Evolutionary conservation across 2,888 invertebrate species (phyloP).

Genomic region (Stomorhina lunata): DNA sequence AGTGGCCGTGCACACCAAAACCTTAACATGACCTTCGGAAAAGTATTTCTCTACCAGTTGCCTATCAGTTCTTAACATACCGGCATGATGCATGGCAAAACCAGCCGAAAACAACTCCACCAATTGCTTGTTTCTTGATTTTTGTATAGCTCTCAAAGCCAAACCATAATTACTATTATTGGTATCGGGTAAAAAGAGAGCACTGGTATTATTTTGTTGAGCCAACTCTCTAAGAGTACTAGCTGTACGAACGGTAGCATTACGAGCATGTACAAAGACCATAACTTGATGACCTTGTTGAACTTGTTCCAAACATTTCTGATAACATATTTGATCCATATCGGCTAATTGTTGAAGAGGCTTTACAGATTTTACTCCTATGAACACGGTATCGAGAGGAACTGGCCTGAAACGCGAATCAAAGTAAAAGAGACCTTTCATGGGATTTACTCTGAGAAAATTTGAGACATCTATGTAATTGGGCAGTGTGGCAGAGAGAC

Average conservation of each 20-base stretch:
- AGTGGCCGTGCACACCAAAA: slow-evolving; percentile 97
- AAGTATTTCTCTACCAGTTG: slow-evolving; percentile 95
- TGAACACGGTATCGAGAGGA: slow-evolving; percentile 94
- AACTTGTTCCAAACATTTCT: slow-evolving; percentile 93
- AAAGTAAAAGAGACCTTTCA: slow-evolving; percentile 95
- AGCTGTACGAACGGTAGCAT: slow-evolving; percentile 95
- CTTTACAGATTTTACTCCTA: slow-evolving; percentile 88
- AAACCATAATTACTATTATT: slow-evolving; percentile 82
- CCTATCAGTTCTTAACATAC: slow-evolving; percentile 93
- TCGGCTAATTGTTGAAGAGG: slow-evolving; percentile 84
- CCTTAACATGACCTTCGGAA: slow-evolving; percentile 91
- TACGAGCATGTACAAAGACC: slow-evolving; percentile 99
- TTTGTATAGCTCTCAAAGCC: slow-evolving; percentile 86
- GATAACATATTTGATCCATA: slow-evolving; percentile 96
- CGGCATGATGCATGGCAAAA: slow-evolving; percentile 97
- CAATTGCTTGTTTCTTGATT: slow-evolving; percentile 90
- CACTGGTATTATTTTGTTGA: slow-evolving; percentile 86
- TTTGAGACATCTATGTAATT: slow-evolving; percentile 98
- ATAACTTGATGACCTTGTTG: slow-evolving; percentile 95
- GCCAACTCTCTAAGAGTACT: slow-evolving; percentile 91
- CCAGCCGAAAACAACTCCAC: slow-evolving; percentile 92
- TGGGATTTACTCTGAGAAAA: slow-evolving; percentile 96
- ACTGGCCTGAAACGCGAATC: slow-evolving; percentile 97
- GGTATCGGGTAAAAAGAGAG: slow-evolving; percentile 85
- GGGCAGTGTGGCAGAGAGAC: slow-evolving; percentile 97